Conservation (phyloP, 2,113 vertebrate species). For the Brachyhypopomus occidentalis region DNA sequence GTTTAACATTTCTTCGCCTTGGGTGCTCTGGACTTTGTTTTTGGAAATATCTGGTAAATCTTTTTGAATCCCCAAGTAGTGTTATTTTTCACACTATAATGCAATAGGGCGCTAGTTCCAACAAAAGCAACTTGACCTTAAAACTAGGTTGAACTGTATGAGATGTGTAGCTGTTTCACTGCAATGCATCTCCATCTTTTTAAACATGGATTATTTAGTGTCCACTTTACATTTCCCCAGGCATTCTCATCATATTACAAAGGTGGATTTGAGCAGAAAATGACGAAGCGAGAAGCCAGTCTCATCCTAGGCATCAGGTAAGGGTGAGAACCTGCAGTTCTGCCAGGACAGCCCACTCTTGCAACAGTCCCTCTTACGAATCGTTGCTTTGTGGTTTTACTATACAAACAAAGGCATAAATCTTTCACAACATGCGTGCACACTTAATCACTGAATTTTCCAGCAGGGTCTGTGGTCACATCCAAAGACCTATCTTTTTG, state of each 20-base stretch:
- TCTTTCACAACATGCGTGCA: slow-evolving; percentile 49
- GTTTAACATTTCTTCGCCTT: neutral
- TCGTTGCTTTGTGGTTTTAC: slow-evolving; percentile 33
- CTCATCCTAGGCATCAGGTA: slow-evolving; percentile 94
- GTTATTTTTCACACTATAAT: slow-evolving; percentile 31
- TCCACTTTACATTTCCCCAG: slow-evolving; percentile 62
- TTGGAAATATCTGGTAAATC: slow-evolving; percentile 16
- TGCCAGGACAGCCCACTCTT: neutral
- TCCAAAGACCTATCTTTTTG: slow-evolving; percentile 44
- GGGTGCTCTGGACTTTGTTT: neutral
- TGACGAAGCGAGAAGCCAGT: slow-evolving; percentile 90
- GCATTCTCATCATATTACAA: slow-evolving; percentile 88
- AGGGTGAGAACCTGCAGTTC: neutral
- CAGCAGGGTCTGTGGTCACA: slow-evolving; percentile 53
- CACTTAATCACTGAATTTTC: slow-evolving; percentile 44
- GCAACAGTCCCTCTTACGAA: neutral
- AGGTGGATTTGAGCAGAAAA: slow-evolving; percentile 95
- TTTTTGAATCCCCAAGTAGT: slow-evolving; percentile 15
- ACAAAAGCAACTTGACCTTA: slow-evolving; percentile 9
- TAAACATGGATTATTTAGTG: slow-evolving; percentile 7
- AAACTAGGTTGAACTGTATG: neutral
- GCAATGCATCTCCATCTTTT: neutral
- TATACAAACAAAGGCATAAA: slow-evolving; percentile 34
- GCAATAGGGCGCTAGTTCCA: slow-evolving; percentile 14
- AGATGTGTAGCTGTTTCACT: neutral